Evolutionary conservation across 2,797 vertebrate species (phyloP).

Genomic region (Syngnathus acus): DNA sequence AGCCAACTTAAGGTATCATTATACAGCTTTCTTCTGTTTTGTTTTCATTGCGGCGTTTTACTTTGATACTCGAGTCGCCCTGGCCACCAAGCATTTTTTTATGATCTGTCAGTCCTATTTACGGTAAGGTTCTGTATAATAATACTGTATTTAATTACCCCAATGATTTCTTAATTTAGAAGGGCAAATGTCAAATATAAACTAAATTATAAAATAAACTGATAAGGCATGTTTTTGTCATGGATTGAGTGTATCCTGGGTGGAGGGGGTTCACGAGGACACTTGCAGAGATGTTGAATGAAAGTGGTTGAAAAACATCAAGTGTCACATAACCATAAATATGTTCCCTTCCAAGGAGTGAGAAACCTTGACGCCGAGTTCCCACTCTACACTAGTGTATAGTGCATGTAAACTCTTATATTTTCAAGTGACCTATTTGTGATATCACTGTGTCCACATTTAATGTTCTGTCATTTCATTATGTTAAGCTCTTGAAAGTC

Average conservation of each 20-base stretch:
- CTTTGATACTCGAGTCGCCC: background rate
- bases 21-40: background rate
- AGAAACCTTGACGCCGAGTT: background rate
- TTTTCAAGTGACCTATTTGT: background rate
- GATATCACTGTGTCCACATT: background rate
- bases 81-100: conserved; percentile 13
- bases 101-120: conserved; percentile 37
- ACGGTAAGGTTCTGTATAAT: conserved; percentile 12
- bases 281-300: background rate
- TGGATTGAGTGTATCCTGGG: background rate
- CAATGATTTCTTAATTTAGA: conserved; percentile 35
- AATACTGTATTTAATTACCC: conserved; percentile 28
- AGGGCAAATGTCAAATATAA: conserved; percentile 32
- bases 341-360: background rate
- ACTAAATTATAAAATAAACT: conserved; percentile 30
- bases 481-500: background rate
- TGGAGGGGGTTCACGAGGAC: background rate
- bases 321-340: too few relatives aligned
- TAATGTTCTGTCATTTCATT: background rate
- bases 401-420: background rate
- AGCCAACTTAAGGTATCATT: background rate
- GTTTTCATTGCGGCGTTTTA: background rate
- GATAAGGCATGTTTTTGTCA: conserved; percentile 10
- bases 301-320: background rate
- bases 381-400: background rate